phyloP scores from a whole-genome alignment of 2,797 vertebrate species.

The Poecilia velifera region DNA sequence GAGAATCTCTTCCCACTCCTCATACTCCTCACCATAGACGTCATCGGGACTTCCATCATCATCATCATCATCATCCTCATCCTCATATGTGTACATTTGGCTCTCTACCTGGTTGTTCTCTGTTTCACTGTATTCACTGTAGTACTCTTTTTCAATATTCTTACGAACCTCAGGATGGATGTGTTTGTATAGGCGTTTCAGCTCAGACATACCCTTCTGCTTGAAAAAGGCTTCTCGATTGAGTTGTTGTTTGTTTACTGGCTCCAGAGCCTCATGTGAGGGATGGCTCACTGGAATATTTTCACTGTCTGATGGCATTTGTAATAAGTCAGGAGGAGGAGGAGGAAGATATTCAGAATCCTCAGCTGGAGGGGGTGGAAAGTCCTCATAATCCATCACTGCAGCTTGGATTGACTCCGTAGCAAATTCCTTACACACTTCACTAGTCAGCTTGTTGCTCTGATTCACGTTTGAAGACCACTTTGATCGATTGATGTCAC shows the following conservation, averaged over 20 bases:
- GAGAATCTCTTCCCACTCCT: constrained; percentile 87
- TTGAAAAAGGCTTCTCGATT: constrained; percentile 84
- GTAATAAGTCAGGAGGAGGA: constrained; percentile 84
- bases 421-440: constrained; percentile 65
- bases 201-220: constrained; percentile 85
- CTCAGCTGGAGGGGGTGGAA: constrained; percentile 82
- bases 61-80: constrained; percentile 62
- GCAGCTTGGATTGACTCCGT: constrained; percentile 54
- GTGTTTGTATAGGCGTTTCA: constrained; percentile 88
- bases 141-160: constrained; percentile 85
- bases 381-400: constrained; percentile 75
- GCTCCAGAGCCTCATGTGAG: constrained; percentile 79
- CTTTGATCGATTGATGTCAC: constrained; percentile 82
- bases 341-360: constrained; percentile 83
- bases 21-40: constrained; percentile 81
- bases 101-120: constrained; percentile 73
- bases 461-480: constrained; percentile 80
- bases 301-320: constrained; percentile 77
- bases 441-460: constrained; percentile 69
- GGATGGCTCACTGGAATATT: constrained; percentile 72
- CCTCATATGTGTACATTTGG: constrained; percentile 82
- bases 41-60: constrained; percentile 74
- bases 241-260: constrained; percentile 62
- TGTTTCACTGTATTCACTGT: constrained; percentile 78
- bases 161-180: constrained; percentile 89